Base-by-base conservation (phyloP, 1,140 invertebrate species). In the Matsumurasca onukii region DNA sequence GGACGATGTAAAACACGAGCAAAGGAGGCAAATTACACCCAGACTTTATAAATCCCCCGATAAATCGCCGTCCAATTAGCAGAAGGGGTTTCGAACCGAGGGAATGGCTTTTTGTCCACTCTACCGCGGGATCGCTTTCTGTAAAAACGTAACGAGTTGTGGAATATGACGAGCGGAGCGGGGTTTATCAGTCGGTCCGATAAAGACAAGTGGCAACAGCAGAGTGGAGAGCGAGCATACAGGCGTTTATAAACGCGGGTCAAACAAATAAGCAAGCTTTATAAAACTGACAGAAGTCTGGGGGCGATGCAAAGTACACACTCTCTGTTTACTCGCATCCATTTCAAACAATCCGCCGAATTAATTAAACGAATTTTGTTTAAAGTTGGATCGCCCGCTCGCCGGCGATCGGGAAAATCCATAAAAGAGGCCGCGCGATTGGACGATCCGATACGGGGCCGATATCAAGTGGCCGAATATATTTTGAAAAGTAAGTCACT, bases 341-440 rank as follows among this genome's bases (percentile, higher is more conserved):
- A 65, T 65, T 65, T 45, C 62, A 65, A 65, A 65, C 62, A 65
- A 65, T 65, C 62, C 61, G 25, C 31, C 31, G 62, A 65, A 65
- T 65, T 65, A 65, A 65, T 65, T 65, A 65, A 65, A 65, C 62
- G 62, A 65, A 39, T 65, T 65, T 65, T 65, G 62, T 65, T 65
- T 65, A 65, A 65, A 65, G 62, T 45, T 31, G 62, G 48, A 65
- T 65, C 62, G 24, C 20, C 48, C 61, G 31, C 39, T 65, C 62
- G 24, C 20, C 48, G 29, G 31, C 39, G 45, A 65, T 65, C 39
- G 39, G 62, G 34, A 48, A 65, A 65, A 65, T 59, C 55, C 55
- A 59, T 59, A 59, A 59, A 59, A 59, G 55, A 59, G 55, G 55
- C 55, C 55, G 55, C 55, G 55, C 24, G 15, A 39, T 39, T 39